Evolutionary conservation across 1,140 invertebrate species (phyloP), one percentile per base, ranked within the genome.

Genomic region (Centruroides vittatus): DNA sequence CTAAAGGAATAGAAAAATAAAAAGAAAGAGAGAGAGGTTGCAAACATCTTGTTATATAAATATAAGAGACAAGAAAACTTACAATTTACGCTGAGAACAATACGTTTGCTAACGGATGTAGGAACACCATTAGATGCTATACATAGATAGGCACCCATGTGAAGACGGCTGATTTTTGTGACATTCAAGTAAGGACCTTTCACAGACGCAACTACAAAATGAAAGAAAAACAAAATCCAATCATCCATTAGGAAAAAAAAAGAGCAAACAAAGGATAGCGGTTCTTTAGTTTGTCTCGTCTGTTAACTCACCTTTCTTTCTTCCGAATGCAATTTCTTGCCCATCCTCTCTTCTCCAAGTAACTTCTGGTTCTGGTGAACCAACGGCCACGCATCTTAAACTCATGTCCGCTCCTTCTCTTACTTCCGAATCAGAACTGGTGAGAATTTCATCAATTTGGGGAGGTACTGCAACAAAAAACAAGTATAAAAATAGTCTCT

Each of bases 81-180:
- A 91, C 88, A 87, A 69, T 87, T 82, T 50, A 88, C 84, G 67
- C 82, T 80, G 49, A 88, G 77, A 68, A 84, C 79, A 56, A 87
- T 83, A 60, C 85, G 74, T 69, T 87, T 86, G 77, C 84, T 86
- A 62, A 87, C 84, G 11, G 84, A 82, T 5, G 87, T 87, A 3
- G 85, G 88, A 7, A 90, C 83, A 5, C 77, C 76, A 64, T 72
- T 73, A 79, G 82, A 65, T 12, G 89, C 89, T 61, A 93, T 91
- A 73, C 89, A 93, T 46, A 93, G 79, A 75, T 93, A 93, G 47
- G 85, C 86, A 13, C 89, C 89, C 88, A 93, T 93, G 70, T 91
- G 88, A 55, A 93, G 74, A 57, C 90, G 80, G 36, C 88, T 90
- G 66, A 93, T 91, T 65, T 85, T 79, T 3, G 81, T 82, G 76